phyloP scores from a whole-genome alignment of 2,888 invertebrate genomes.

The Eilema depressum region DNA sequence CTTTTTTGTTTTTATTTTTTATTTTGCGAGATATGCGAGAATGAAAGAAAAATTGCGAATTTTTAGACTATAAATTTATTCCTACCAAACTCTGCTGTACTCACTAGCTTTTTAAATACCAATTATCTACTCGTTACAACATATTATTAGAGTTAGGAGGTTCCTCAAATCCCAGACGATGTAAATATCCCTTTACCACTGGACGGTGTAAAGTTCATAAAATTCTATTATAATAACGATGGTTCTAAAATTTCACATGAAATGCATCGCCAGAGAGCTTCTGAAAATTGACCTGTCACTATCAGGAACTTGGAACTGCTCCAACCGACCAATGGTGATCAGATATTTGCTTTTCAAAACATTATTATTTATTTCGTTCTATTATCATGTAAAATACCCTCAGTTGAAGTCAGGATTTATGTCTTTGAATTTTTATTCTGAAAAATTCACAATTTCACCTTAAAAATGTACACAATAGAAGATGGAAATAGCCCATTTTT shows the following conservation, averaged over 20 bases:
- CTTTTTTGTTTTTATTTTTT: no score
- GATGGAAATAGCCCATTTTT: not conserved
- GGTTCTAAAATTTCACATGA: not conserved
- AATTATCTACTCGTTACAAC: no score
- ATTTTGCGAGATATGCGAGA: no score
- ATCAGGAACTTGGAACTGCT: constrained; percentile 57
- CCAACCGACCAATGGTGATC: constrained; percentile 61
- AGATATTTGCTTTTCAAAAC: constrained; percentile 52
- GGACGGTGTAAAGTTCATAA: not conserved
- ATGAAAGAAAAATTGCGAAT: no score
- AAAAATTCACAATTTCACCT: not conserved
- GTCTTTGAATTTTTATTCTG: not conserved
- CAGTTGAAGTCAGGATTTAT: not conserved
- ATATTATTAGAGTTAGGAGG: not conserved
- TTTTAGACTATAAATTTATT: no score
- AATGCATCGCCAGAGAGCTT: constrained; percentile 37
- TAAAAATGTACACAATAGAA: not conserved
- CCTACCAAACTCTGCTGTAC: no score
- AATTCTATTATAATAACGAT: not conserved
- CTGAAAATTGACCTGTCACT: constrained; percentile 70
- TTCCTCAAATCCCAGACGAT: not conserved
- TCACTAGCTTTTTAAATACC: no score
- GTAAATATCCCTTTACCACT: not conserved
- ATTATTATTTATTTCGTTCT: constrained; percentile 38
- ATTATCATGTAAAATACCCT: constrained; percentile 8